Percentiles rank a stretch among this genome's conserved stretches.
Evolutionary conservation across 2,888 invertebrate genomes (phyloP).

Genomic region (Lepidocyrtoides sp.): DNA sequence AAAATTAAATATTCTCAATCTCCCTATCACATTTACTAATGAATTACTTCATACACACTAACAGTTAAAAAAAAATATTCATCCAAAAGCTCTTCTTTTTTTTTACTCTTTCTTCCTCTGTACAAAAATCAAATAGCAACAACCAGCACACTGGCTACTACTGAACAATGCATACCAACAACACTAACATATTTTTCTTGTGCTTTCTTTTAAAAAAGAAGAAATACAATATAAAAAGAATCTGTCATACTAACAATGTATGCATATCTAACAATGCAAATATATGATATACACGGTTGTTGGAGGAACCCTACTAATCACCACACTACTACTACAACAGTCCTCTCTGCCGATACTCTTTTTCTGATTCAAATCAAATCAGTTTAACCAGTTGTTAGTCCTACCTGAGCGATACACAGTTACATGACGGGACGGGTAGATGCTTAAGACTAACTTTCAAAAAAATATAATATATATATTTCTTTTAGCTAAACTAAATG

Average conservation of each 20-base stretch:
- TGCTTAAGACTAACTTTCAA: no score
- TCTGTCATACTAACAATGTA: no score
- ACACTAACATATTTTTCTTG: neutral
- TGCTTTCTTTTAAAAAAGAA: no score
- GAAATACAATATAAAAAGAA: no score
- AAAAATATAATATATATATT: neutral
- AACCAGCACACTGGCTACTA: slow-evolving; percentile 25
- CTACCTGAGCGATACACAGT: no score
- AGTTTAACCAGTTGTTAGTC: no score
- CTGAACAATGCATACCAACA: slow-evolving; percentile 17
- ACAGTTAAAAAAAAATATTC: neutral
- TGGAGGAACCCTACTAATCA: neutral
- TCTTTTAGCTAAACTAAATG: neutral
- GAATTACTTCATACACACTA: neutral
- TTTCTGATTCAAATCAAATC: neutral
- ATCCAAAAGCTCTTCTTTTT: neutral
- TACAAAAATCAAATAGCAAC: slow-evolving; percentile 11
- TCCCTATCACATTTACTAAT: no score
- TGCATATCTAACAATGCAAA: no score
- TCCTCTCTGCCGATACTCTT: no score
- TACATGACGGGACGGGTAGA: no score
- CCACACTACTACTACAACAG: neutral
- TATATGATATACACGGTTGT: neutral
- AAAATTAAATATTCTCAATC: no score
- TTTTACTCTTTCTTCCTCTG: neutral